These are phyloP conservation scores for Limenitis arthemis DNA, from an alignment of 2,888 invertebrate genomes.

Conservation along the genomic window DNA sequence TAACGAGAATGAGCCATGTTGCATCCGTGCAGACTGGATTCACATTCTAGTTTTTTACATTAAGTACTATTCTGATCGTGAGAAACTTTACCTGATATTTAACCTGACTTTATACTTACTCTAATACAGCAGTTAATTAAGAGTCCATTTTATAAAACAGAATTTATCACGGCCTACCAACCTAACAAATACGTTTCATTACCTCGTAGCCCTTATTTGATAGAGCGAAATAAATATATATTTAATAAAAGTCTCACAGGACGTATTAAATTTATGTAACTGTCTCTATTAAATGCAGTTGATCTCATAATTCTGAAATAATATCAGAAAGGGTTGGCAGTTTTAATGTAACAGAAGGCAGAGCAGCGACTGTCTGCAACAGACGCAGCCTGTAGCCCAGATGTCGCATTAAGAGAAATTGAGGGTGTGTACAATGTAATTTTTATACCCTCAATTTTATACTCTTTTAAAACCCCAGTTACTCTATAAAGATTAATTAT, in stretches of 20 bases:
- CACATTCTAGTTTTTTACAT: constrained; percentile 46
- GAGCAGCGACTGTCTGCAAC: constrained; percentile 28
- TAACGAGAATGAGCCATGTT: constrained; percentile 19
- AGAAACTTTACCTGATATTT: constrained; percentile 34
- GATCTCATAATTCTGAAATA: constrained; percentile 5
- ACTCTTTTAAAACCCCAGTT: constrained; percentile 14
- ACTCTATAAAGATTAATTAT: constrained; percentile 9
- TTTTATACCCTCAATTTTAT: constrained; percentile 22
- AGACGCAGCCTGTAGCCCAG: constrained; percentile 42
- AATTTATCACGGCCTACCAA: neutral
- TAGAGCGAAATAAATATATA: neutral
- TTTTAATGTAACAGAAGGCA: constrained; percentile 42
- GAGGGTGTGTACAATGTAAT: constrained; percentile 25
- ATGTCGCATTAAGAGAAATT: constrained; percentile 43
- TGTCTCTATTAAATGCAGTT: constrained; percentile 5
- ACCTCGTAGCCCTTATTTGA: too few relatives aligned
- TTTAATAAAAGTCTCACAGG: neutral
- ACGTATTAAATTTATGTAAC: neutral
- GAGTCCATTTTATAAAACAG: constrained; percentile 10
- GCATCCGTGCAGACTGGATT: constrained; percentile 41
- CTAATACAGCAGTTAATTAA: constrained; percentile 5
- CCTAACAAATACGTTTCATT: too few relatives aligned
- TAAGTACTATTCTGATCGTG: constrained; percentile 53
- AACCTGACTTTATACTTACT: constrained; percentile 1
- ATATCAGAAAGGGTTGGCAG: constrained; percentile 42